Percentiles rank a stretch among this genome's conserved stretches.
phyloP scores from a whole-genome alignment of 2,797 vertebrate species.

The Chrosomus eos region DNA sequence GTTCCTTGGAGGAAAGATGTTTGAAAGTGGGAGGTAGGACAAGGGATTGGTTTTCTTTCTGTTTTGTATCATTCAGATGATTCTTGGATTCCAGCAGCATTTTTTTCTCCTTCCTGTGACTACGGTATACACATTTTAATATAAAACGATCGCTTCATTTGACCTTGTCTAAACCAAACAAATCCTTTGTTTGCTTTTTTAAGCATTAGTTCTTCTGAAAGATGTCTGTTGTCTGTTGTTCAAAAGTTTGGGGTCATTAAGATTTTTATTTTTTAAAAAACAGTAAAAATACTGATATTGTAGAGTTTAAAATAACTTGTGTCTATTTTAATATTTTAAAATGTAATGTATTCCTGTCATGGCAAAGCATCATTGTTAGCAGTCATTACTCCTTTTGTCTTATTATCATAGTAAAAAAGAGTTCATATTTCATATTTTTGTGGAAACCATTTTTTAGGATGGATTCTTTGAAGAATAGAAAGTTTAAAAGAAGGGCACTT shows the following conservation, averaged over 20 bases:
- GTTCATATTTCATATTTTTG: background rate
- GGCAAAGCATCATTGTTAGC: background rate
- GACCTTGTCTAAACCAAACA: conserved; percentile 11
- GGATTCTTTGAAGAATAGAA: background rate
- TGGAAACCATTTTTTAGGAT: background rate
- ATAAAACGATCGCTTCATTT: conserved; percentile 23
- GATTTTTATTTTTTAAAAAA: background rate
- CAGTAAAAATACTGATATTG: background rate
- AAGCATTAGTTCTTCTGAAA: background rate
- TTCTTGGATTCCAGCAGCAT: conserved; percentile 36
- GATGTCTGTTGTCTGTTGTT: background rate
- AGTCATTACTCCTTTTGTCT: background rate
- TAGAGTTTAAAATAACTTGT: background rate
- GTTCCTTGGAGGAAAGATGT: conserved; percentile 56
- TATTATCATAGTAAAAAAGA: background rate
- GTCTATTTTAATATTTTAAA: background rate
- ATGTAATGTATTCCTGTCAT: background rate
- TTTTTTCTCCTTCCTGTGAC: conserved; percentile 1
- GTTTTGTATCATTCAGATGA: conserved; percentile 44
- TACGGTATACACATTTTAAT: conserved; percentile 3
- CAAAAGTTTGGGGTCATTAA: background rate
- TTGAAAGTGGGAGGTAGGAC: conserved; percentile 34
- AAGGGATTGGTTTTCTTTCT: conserved; percentile 55
- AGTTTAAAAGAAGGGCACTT: background rate
- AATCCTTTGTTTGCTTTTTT: background rate